Percentiles rank a stretch among this genome's conserved stretches.
phyloP scores from a whole-genome alignment of 30 jellyfish, hydroid and myxozoan species.

The Cassiopea xamachana region DNA sequence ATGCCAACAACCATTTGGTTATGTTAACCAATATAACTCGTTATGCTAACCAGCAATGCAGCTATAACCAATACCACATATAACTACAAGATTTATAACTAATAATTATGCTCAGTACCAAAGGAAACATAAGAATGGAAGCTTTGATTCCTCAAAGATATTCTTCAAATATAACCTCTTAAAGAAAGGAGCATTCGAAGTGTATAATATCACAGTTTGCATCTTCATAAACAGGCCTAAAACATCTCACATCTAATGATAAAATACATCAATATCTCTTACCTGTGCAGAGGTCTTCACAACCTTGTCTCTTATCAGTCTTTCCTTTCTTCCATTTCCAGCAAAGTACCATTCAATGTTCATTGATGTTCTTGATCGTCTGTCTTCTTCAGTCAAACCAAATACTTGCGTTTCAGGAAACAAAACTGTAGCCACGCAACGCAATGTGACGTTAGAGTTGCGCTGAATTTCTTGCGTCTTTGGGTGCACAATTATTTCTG shows the following conservation, averaged over 20 bases:
- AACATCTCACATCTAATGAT: background rate
- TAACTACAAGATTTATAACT: too few relatives aligned
- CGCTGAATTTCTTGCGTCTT: constrained; percentile 71
- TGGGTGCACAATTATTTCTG: constrained; percentile 90
- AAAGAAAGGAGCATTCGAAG: too few relatives aligned
- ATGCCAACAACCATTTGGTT: too few relatives aligned
- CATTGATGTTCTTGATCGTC: constrained; percentile 65
- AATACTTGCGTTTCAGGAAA: constrained; percentile 58
- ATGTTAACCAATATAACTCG: too few relatives aligned
- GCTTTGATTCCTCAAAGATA: too few relatives aligned
- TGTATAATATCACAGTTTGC: too few relatives aligned
- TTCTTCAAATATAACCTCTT: too few relatives aligned
- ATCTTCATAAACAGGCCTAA: background rate
- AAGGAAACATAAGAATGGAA: too few relatives aligned
- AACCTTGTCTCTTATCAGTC: constrained; percentile 51
- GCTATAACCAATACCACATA: too few relatives aligned
- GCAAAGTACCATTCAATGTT: constrained; percentile 82
- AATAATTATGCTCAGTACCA: too few relatives aligned
- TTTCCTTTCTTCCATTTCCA: constrained; percentile 32
- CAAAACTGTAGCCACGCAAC: constrained; percentile 88
- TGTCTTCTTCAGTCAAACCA: constrained; percentile 60
- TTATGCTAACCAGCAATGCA: too few relatives aligned
- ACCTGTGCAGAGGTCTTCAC: constrained; percentile 88
- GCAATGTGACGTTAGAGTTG: constrained; percentile 81
- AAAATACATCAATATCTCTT: background rate